Conservation (phyloP, 2,888 invertebrate species). For the Calameuta filiformis region DNA sequence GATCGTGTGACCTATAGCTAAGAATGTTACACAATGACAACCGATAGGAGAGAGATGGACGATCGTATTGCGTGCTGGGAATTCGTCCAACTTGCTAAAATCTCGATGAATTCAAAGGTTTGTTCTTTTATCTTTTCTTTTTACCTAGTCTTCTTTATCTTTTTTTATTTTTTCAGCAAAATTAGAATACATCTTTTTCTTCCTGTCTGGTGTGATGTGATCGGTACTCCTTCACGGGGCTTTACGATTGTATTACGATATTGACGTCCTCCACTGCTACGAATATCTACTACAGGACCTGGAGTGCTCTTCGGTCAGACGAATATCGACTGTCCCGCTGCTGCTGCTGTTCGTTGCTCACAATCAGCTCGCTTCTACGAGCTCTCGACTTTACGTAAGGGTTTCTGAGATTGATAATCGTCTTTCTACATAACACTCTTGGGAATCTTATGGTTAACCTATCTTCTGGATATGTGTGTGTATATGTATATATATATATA, state of each 20-base stretch:
- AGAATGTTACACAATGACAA: not conserved
- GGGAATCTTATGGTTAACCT: not conserved
- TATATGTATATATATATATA: not conserved
- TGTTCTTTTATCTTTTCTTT: not conserved
- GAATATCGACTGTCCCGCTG: not conserved
- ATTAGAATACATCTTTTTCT: not conserved
- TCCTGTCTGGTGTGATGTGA: not conserved
- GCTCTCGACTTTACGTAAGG: not conserved
- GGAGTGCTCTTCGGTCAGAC: not conserved
- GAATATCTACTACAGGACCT: not conserved
- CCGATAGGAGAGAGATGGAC: not conserved
- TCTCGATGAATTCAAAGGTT: not conserved
- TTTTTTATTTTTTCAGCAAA: not conserved
- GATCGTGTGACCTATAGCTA: not conserved
- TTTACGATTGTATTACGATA: not conserved
- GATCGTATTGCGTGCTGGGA: not conserved
- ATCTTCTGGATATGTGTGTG: not conserved
- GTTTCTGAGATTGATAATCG: not conserved
- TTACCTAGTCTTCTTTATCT: not conserved
- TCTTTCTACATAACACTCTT: not conserved
- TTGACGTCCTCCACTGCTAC: not conserved
- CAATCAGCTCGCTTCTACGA: not conserved
- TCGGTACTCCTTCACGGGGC: not conserved
- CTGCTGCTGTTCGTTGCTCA: not conserved
- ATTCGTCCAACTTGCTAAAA: too few relatives aligned